Evolutionary conservation across 2,797 vertebrate genomes (phyloP).

Genomic region (Esox lucius): DNA sequence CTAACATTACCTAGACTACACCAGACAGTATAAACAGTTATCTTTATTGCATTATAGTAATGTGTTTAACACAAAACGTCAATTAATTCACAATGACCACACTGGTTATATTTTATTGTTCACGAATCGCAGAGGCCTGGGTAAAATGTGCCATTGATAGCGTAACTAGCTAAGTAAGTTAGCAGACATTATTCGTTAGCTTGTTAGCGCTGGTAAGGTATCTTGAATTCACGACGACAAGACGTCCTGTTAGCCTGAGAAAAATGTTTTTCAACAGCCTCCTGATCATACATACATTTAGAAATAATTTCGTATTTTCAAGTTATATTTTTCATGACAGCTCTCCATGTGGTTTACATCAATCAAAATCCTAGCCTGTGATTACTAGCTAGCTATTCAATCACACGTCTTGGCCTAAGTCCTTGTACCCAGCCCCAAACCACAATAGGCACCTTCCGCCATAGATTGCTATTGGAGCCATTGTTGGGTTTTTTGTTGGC

Average conservation of each 20-base stretch:
- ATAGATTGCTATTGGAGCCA: slow-evolving; percentile 56
- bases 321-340: not conserved
- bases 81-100: not conserved
- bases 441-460: slow-evolving; percentile 78
- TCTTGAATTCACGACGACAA: slow-evolving; percentile 38
- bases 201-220: slow-evolving; percentile 38
- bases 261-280: slow-evolving; percentile 56
- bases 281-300: not conserved
- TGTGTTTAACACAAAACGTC: not conserved
- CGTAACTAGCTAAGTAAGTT: not conserved
- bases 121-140: slow-evolving; percentile 22
- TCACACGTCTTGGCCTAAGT: slow-evolving; percentile 71
- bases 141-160: not conserved
- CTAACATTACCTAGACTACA: not conserved
- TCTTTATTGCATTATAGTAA: not conserved
- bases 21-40: no score
- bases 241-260: slow-evolving; percentile 60
- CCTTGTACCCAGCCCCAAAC: slow-evolving; percentile 70
- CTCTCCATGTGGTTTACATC: not conserved
- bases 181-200: slow-evolving; percentile 2
- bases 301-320: not conserved
- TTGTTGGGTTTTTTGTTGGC: slow-evolving; percentile 22
- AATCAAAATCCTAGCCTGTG: not conserved
- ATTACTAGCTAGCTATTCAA: slow-evolving; percentile 41
- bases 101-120: slow-evolving; percentile 9